These are phyloP conservation scores for Gopherus flavomarginatus DNA, from an alignment of 2,113 vertebrate species.

Conservation along the genomic window DNA sequence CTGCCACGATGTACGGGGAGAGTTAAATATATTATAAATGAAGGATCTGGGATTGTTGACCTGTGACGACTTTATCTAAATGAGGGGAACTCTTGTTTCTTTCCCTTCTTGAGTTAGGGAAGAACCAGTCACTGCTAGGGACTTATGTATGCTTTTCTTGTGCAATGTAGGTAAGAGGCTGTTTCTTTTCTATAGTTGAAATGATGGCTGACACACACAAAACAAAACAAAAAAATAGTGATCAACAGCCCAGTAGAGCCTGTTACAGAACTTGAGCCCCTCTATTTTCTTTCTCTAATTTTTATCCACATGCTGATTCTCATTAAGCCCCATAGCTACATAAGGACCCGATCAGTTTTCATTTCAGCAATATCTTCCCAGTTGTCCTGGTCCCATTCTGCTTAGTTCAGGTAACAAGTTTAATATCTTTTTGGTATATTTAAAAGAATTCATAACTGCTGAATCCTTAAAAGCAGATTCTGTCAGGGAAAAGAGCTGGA, in stretches of 20 bases:
- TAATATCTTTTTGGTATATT: neutral
- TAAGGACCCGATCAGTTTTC: neutral
- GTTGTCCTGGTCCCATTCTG: neutral
- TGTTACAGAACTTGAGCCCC: neutral
- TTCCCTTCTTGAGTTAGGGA: neutral
- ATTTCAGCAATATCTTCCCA: neutral
- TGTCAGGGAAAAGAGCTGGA: neutral
- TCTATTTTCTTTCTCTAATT: neutral
- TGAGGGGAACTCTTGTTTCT: neutral
- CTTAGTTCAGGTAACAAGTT: neutral
- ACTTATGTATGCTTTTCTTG: neutral
- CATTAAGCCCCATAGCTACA: neutral
- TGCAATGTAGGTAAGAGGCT: neutral
- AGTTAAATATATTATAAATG: accelerated
- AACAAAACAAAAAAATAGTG: neutral
- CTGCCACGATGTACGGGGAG: neutral
- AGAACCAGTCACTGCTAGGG: neutral
- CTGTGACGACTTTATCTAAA: neutral
- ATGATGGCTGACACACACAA: neutral
- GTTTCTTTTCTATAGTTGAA: neutral
- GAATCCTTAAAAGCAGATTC: neutral
- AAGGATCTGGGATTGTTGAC: neutral
- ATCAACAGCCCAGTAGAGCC: neutral
- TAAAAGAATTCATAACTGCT: neutral
- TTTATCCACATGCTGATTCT: neutral